phyloP scores from a whole-genome alignment of 2,888 invertebrate species.

The Miltochrista miniata region DNA sequence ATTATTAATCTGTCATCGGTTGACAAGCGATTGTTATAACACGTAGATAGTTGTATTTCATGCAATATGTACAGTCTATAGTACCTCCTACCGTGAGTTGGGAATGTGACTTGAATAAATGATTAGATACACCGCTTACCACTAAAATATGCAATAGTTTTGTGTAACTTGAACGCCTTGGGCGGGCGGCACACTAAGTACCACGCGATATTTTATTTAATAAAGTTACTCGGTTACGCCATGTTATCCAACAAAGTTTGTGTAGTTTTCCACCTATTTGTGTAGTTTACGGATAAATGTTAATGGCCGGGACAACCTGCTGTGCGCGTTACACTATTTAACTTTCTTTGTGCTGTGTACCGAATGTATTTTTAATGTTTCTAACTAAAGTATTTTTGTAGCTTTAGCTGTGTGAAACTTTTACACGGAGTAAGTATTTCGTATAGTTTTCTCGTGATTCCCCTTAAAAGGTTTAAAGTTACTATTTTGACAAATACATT shows the following conservation, averaged over 20 bases:
- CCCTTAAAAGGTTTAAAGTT: no score
- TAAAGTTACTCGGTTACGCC: slow-evolving; percentile 63
- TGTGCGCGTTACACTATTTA: slow-evolving; percentile 46
- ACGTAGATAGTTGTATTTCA: slow-evolving; percentile 45
- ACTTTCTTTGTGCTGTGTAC: slow-evolving; percentile 50
- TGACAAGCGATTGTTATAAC: slow-evolving; percentile 13
- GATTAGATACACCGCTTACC: slow-evolving; percentile 69
- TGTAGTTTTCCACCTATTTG: slow-evolving; percentile 61
- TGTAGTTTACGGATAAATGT: slow-evolving; percentile 61
- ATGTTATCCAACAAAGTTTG: slow-evolving; percentile 64
- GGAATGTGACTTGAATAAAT: slow-evolving; percentile 79
- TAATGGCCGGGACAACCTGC: slow-evolving; percentile 58
- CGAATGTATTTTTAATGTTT: slow-evolving; percentile 58
- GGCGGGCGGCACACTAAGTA: slow-evolving; percentile 63
- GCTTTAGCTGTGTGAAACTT: slow-evolving; percentile 3
- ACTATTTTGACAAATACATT: background rate
- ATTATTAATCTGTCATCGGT: slow-evolving; percentile 1
- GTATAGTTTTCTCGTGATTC: slow-evolving; percentile 6
- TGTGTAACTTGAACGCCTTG: slow-evolving; percentile 78
- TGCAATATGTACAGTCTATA: slow-evolving; percentile 73
- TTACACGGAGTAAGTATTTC: slow-evolving; percentile 2
- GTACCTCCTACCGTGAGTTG: slow-evolving; percentile 63
- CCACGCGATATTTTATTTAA: slow-evolving; percentile 73
- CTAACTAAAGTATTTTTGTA: no score
- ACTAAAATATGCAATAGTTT: slow-evolving; percentile 81